Evolutionary conservation across 2,113 vertebrate species (phyloP), one percentile per base, ranked within the genome.

Genomic region (Eurypyga helias): DNA sequence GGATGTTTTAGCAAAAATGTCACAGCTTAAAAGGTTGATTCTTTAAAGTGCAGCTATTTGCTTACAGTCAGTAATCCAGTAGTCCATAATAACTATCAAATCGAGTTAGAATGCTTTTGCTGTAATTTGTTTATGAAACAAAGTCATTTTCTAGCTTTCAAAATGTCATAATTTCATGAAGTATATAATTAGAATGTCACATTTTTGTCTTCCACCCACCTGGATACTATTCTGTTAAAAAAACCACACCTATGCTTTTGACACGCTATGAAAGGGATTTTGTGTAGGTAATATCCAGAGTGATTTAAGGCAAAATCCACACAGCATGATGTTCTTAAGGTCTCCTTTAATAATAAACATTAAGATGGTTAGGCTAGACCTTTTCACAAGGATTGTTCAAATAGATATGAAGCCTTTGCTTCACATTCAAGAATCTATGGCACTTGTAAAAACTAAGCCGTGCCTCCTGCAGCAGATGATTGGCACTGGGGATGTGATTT

Each of bases 111-210:
- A 61, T 85, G 77, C 79, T 76, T 89, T 92, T 92, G 18, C 60
- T 93, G 83, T 81, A 69, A 62, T 89, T 95, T 96, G 73, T 97
- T 97, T 96, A 87, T 75, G 87, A 97, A 97, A 95, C 83, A 93
- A 87, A 95, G 77, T 89, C 0, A 89, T 94, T 95, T 91, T 87
- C 51, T 72, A 73, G 69, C 80, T 96, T 94, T 95, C 87, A 94
- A 66, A 89, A 80, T 79, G 86, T 80, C 89, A 66, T 84, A 60
- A 87, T 94, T 93, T 87, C 57, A 24, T 61, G 24, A 87, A 82
- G 57, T 64, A 58, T 87, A 34, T 79, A 87, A 97, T 94, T 95
- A 93, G 49, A 93, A 70, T 83, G 79, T 70, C 88, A 77, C 46
- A 58, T 69, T 86, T 92, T 91, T 95, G 64, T 94, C 49, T 91